Evolutionary conservation across 2,888 invertebrate species (phyloP).

Genomic region (Selenia dentaria): DNA sequence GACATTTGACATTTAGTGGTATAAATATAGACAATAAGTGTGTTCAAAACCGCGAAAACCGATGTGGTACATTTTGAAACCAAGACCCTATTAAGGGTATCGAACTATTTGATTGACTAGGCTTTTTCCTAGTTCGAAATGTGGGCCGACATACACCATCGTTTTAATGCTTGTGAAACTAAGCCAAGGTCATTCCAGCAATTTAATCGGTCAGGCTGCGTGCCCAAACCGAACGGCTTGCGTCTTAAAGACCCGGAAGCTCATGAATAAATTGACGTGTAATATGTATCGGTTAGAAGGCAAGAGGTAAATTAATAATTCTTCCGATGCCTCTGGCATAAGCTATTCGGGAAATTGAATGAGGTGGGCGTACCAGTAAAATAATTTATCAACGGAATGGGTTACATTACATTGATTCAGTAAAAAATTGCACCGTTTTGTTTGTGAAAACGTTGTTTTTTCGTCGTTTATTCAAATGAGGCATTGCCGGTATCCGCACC

Average conservation of each 20-base stretch:
- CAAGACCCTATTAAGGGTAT: too few species aligned
- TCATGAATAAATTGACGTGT: slow-evolving; percentile 26
- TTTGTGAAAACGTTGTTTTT: slow-evolving; percentile 37
- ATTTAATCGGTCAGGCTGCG: slow-evolving; percentile 1
- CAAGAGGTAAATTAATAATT: slow-evolving; percentile 46
- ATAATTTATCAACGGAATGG: slow-evolving; percentile 59
- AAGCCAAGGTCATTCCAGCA: slow-evolving; percentile 4
- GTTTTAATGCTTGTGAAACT: background rate
- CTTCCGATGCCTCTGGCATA: slow-evolving; percentile 43
- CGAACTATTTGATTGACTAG: too few species aligned
- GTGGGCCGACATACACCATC: background rate
- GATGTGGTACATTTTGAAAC: too few species aligned
- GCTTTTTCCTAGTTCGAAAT: too few species aligned
- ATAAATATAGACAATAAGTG: too few species aligned
- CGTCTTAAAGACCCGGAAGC: slow-evolving; percentile 21
- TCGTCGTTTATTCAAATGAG: slow-evolving; percentile 29
- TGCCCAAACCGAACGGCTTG: background rate
- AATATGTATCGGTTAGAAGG: slow-evolving; percentile 36
- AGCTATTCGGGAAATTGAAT: slow-evolving; percentile 55
- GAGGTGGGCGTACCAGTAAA: slow-evolving; percentile 47
- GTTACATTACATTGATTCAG: slow-evolving; percentile 53
- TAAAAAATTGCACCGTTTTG: slow-evolving; percentile 53
- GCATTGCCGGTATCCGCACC: background rate
- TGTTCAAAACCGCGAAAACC: too few species aligned
- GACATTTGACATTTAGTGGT: too few species aligned